Base-by-base conservation (phyloP, 1,140 invertebrate species). In the Acyrthosiphon pisum region DNA sequence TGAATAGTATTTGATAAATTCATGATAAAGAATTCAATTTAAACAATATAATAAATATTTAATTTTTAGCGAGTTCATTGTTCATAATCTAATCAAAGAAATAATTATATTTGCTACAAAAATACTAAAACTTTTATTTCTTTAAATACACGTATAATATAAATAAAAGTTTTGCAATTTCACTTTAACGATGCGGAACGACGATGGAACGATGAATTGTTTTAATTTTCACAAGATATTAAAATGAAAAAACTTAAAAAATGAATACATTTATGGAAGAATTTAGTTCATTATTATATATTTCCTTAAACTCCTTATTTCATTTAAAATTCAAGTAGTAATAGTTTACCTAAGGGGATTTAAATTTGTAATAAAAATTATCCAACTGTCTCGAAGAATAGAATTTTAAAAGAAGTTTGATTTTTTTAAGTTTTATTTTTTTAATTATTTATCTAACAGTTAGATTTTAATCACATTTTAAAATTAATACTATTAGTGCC, bases 301-400 rank as follows among this genome's bases (percentile, higher is more conserved):
- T 68, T 18, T 35, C 30, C n/a, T 76, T 76, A 18, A 76, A 76
- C 60, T n/a, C 60, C n/a, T 76, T 76, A 76, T 76, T 76, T 35
- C 60, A 76, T 76, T 76, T n/a, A 35, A 76, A 76, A 76, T 76
- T 76, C 60, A 76, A 76, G 14, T 14, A 76, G 30, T 76, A 76
- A 76, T 76, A 76, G 60, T 76, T n/a, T n/a, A 76, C 30, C 60
- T 76, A n/a, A 35, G n/a, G 30, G 11, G 6, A 76, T 87, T 44
- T 48, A 44, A 44, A 87, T 87, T 87, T 87, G 14, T 87, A 18
- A 87, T 87, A n/a, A 48, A 87, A n/a, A 87, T 87, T 87, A 46
- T 87, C 41, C 84, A 20, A 87, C 41, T 46, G 26, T 4, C 11
- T 87, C 6, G 3, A 46, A n/a, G 14, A 30, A 87, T 87, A 48